Base-by-base conservation (phyloP, 2,888 invertebrate genomes). In the Salticus scenicus region DNA sequence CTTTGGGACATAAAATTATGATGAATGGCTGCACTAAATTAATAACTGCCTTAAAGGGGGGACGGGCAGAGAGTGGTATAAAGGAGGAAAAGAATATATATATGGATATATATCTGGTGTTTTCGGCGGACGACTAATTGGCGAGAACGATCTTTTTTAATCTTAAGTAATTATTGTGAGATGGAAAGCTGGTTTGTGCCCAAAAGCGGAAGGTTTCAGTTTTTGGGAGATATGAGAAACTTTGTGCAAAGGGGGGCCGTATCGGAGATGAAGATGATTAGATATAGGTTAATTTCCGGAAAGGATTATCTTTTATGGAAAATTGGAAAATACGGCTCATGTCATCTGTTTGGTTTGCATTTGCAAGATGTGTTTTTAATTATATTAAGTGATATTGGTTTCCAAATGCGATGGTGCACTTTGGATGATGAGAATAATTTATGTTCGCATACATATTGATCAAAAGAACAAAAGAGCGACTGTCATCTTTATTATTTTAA, bases 1-100 rank as follows among this genome's bases (percentile, higher is more conserved):
- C 86, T 86, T 76, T 72, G 75, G 75, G 79, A 78, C 86, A 86
- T 86, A 80, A 79, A 86, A 86, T 80, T 79, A 86, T 86, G 86
- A 86, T 80, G 80, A 86, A 86, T 79, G 75, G 75, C 66, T 71
- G n/a, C 75, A 51, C 72, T 86, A 86, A 86, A 86, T 86, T 86
- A 86, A 86, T 86, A 86, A 86, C 83, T 73, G 83, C 72, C 79
- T 79, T 72, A 41, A 12, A 28, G 57, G 33, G 66, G 51, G 74
- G 57, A 63, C n/a, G 69, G 69, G 30, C 24, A 66, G 51, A 30
- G 51, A 41, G 69, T 14, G 47, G 66, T 70, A 70, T 41, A 67
- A 72, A 76, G 64, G 64, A 70, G 82, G 33, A 67, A 57, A 28
- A 70, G 63, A 37, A 83, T 73, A 84, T 84, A 77, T 77, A 77